Evolutionary conservation across 2,113 vertebrate species (phyloP).

Genomic region (Nyctibius bracteatus): DNA sequence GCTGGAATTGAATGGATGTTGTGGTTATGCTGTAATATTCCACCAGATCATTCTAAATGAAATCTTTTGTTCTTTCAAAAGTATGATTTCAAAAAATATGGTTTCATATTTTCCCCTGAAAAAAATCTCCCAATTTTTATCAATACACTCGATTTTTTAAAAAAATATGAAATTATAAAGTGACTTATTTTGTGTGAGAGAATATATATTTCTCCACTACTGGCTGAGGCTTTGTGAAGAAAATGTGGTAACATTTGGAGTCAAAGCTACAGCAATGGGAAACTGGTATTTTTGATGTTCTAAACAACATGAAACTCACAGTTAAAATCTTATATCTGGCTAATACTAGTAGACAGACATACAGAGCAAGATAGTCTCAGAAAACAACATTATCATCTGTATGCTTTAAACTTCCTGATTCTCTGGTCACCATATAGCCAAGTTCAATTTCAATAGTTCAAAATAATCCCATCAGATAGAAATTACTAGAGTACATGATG

Average conservation of each 20-base stretch:
- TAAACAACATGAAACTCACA: neutral
- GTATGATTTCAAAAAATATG: neutral
- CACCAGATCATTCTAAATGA: neutral
- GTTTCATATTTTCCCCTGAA: neutral
- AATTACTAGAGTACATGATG: neutral
- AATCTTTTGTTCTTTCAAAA: neutral
- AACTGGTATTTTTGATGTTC: neutral
- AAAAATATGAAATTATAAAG: neutral
- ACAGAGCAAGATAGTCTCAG: neutral
- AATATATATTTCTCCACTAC: neutral
- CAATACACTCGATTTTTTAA: neutral
- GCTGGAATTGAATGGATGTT: neutral
- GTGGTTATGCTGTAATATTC: neutral
- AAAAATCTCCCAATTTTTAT: neutral
- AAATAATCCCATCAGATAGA: neutral
- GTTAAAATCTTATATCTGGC: neutral
- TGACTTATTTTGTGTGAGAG: neutral
- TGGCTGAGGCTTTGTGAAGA: neutral
- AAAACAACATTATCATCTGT: neutral
- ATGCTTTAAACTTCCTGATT: neutral
- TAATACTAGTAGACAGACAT: neutral
- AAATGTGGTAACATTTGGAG: neutral
- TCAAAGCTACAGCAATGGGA: neutral
- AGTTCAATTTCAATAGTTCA: neutral
- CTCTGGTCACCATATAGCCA: rapidly evolving